Percentiles rank a stretch among this genome's conserved stretches.
Conservation (phyloP, 2,113 vertebrate genomes). For the Notarius quadriscutis region DNA sequence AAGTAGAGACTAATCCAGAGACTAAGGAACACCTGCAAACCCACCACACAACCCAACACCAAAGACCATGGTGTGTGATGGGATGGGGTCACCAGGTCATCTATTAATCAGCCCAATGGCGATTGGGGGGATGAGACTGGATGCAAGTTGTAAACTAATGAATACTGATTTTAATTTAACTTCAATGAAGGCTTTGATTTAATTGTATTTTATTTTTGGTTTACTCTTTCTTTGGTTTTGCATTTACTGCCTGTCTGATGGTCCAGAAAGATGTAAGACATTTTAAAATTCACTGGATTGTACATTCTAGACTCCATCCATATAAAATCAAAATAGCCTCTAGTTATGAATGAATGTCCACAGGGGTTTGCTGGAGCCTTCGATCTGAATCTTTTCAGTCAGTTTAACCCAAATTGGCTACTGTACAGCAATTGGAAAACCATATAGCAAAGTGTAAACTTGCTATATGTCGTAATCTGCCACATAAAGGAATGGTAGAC, state of each 20-base stretch:
- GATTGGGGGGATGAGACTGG: neutral
- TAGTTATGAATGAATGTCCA: neutral
- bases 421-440: neutral
- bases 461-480: neutral
- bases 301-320: constrained; percentile 11
- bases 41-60: constrained; percentile 4
- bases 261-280: constrained; percentile 37
- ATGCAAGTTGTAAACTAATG: constrained; percentile 19
- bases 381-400: neutral
- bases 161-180: constrained; percentile 44
- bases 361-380: constrained; percentile 3
- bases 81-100: constrained; percentile 4
- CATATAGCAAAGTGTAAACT: neutral
- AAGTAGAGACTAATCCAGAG: constrained; percentile 34
- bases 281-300: constrained; percentile 50
- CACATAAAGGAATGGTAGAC: neutral
- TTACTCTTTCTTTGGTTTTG: constrained; percentile 30
- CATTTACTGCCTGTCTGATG: constrained; percentile 36
- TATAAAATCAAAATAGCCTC: neutral
- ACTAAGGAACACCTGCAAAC: constrained; percentile 1
- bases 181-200: constrained; percentile 61
- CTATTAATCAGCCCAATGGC: constrained; percentile 10
- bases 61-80: constrained; percentile 17
- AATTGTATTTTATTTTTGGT: constrained; percentile 1
- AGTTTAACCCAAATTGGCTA: neutral